Percentiles rank a stretch among this genome's conserved stretches.
Conservation (phyloP, 1,140 invertebrate genomes). For the Nebria ingens region DNA sequence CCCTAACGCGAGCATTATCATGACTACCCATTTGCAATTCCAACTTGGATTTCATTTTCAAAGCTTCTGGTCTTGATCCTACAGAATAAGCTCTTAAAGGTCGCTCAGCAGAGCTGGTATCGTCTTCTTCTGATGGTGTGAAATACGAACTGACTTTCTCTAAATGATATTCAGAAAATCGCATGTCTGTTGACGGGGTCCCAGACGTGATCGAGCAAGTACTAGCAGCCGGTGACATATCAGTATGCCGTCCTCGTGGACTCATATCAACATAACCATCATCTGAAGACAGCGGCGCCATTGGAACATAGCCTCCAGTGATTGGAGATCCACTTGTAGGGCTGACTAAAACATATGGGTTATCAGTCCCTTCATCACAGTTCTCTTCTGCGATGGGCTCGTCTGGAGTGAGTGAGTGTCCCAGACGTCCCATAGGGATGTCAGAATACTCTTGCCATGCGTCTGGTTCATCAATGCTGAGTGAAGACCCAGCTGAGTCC, state of each 20-base stretch:
- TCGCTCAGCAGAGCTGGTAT: constrained; percentile 37
- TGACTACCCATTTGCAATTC: constrained; percentile 20
- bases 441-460: constrained; percentile 29
- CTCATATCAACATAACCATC: constrained; percentile 59
- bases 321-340: constrained; percentile 17
- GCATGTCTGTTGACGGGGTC: constrained; percentile 49
- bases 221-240: constrained; percentile 47
- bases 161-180: constrained; percentile 51
- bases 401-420: constrained; percentile 50
- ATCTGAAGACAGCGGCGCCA: constrained; percentile 41
- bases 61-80: constrained; percentile 52
- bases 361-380: constrained; percentile 27
- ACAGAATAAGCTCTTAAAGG: constrained; percentile 76
- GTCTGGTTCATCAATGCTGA: constrained; percentile 54
- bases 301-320: constrained; percentile 47
- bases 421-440: constrained; percentile 35
- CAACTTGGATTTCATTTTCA: constrained; percentile 31
- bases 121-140: constrained; percentile 46
- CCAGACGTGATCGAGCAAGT: constrained; percentile 65
- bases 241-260: constrained; percentile 36
- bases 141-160: constrained; percentile 57
- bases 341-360: constrained; percentile 23
- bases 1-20: constrained; percentile 43
- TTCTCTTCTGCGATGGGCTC: constrained; percentile 37
- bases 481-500: constrained; percentile 58